A percentile compares a stretch with the other conserved stretches of the same genome.
These are phyloP conservation scores for Acleris emargana DNA, from an alignment of 2,888 invertebrate species.

Conservation along the genomic window DNA sequence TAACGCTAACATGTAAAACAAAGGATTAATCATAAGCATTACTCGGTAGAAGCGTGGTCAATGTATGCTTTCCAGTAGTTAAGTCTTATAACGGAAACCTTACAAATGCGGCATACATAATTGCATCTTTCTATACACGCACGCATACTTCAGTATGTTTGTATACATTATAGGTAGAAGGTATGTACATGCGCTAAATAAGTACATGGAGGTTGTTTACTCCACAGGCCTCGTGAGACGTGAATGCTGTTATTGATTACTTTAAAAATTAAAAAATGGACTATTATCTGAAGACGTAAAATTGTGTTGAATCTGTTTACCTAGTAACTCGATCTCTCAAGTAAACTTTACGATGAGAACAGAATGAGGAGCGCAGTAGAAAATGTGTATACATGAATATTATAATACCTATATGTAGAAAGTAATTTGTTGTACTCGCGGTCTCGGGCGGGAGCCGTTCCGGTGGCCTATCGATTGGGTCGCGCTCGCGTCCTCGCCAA, in stretches of 20 bases:
- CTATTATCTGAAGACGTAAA: background rate
- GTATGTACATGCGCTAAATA: background rate
- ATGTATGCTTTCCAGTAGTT: constrained; percentile 21
- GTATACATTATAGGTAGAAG: too few relatives aligned
- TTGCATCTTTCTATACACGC: constrained; percentile 40
- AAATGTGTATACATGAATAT: too few relatives aligned
- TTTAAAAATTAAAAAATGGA: constrained; percentile 3
- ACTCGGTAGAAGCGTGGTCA: constrained; percentile 8
- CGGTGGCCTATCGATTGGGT: constrained; percentile 35
- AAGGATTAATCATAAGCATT: background rate
- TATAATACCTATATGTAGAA: too few relatives aligned
- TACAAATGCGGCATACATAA: constrained; percentile 55
- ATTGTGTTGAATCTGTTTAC: too few relatives aligned
- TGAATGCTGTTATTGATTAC: constrained; percentile 10
- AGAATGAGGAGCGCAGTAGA: too few relatives aligned
- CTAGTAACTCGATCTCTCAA: too few relatives aligned
- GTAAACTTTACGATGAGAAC: too few relatives aligned
- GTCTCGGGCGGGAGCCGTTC: constrained; percentile 29
- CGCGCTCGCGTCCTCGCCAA: constrained; percentile 20
- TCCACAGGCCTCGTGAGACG: constrained; percentile 14
- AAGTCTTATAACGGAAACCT: constrained; percentile 55
- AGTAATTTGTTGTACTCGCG: constrained; percentile 2
- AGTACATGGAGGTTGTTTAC: constrained; percentile 7
- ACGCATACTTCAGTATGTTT: too few relatives aligned
- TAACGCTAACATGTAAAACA: too few relatives aligned